Evolutionary conservation across 2,888 invertebrate species (phyloP), one percentile per base, ranked within the genome.

Genomic region (Chrysolina oricalcia): DNA sequence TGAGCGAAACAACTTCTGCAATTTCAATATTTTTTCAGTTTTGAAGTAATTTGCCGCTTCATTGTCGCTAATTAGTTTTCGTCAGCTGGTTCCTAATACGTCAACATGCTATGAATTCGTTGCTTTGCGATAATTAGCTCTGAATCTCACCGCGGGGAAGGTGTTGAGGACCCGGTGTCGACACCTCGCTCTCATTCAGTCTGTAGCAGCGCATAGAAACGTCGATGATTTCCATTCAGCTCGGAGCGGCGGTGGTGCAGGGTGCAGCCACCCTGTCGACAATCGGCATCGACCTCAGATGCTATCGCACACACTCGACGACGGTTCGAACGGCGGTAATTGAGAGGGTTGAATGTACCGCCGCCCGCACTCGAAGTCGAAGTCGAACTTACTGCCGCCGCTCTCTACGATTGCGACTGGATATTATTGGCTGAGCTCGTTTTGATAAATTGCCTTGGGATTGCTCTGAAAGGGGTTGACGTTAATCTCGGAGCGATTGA

Each of bases 191-290:
- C 56, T 19, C 23, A 56, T 56, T 56, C 59, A 35, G 23, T 59
- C 59, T 59, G 59, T n/a, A n/a, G 59, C n/a, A 35, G 50, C n/a
- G 35, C 21, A 53, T 53, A 23, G 53, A 53, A 19, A 21, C 21
- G 70, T 56, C 74, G 68, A 75, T 75, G 67, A 72, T 75, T 68
- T 69, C 70, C 48, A 74, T 74, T 74, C 74, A 74, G 8, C 23
- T n/a, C n/a, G n/a, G 35, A 13, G 23, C 23, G 23, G 15, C 15
- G 23, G 59, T 59, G n/a, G n/a, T n/a, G n/a, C n/a, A n/a, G 2
- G 15, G 53, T 53, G 21, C 56, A 56, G 56, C 56, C 56, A 56
- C 21, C 21, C 56, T 27, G 27, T 59, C 59, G 23, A 17, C 59
- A 53, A 53, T 53, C 59, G 59, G 15, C 59, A 59, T 74, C 53